Conservation (phyloP, 2,888 invertebrate species). For the Sinopyrophorus schimmeli region DNA sequence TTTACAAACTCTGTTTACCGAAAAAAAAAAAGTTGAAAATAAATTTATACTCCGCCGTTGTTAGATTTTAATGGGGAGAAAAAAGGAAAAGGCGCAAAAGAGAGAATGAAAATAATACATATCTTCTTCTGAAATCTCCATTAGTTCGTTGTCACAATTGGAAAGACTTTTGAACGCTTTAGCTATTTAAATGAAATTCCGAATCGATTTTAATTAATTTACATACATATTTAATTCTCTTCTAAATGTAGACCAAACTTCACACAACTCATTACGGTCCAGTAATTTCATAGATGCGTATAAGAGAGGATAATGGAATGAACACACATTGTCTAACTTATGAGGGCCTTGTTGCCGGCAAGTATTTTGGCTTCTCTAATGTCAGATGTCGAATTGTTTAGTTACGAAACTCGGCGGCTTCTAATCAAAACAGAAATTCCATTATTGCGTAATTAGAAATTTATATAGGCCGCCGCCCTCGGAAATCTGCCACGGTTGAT, state of each 20-base stretch:
- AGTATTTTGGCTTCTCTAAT: constrained; percentile 19
- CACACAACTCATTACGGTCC: constrained; percentile 24
- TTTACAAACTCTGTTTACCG: constrained; percentile 19
- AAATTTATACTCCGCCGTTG: too few species aligned
- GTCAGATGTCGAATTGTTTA: constrained; percentile 23
- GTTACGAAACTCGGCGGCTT: constrained; percentile 12
- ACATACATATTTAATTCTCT: constrained; percentile 17
- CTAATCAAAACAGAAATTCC: constrained; percentile 22
- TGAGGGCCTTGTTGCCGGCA: constrained; percentile 13
- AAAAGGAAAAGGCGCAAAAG: too few species aligned
- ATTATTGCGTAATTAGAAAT: constrained; percentile 10
- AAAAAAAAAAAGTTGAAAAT: background rate
- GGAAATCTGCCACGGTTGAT: constrained; percentile 2
- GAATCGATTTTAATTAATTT: constrained; percentile 23
- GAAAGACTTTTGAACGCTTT: too few species aligned
- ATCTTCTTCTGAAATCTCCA: too few species aligned
- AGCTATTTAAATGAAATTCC: too few species aligned
- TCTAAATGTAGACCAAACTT: constrained; percentile 19
- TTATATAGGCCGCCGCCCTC: constrained; percentile 11
- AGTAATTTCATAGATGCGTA: constrained; percentile 22
- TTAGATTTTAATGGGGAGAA: too few species aligned
- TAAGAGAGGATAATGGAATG: constrained; percentile 13
- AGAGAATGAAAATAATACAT: too few species aligned
- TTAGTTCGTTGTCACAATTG: too few species aligned
- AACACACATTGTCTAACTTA: constrained; percentile 22